Conservation (phyloP, 2,797 vertebrate genomes). For the Pyrrhura leucotis region DNA sequence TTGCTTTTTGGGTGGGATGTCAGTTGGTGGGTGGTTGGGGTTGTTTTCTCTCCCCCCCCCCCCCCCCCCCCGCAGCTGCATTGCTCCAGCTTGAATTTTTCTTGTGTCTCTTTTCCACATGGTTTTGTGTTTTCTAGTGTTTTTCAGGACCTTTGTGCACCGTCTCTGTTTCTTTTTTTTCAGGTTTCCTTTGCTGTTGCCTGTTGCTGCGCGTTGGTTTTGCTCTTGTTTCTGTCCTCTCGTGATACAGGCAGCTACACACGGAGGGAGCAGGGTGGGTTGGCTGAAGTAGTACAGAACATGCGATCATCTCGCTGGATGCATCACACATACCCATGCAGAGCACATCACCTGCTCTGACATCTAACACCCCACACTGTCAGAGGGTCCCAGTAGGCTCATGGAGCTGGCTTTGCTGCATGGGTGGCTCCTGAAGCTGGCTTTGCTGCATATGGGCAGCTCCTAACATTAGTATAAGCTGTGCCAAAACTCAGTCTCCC, state of each 20-base stretch:
- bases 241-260: rapidly evolving
- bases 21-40: no score
- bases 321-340: neutral
- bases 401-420: neutral
- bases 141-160: neutral
- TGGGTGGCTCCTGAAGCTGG: neutral
- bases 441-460: neutral
- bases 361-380: neutral
- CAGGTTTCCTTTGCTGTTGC: neutral
- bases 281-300: neutral
- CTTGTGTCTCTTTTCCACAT: neutral
- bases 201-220: neutral
- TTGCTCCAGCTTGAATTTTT: neutral
- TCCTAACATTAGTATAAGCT: neutral
- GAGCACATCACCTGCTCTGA: neutral
- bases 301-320: rapidly evolving
- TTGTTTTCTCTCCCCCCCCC: no score
- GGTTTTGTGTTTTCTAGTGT: neutral
- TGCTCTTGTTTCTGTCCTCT: neutral
- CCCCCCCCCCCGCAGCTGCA: neutral
- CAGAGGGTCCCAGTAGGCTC: neutral
- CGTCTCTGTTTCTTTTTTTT: rapidly evolving
- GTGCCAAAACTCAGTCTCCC: neutral
- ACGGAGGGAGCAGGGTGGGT: rapidly evolving
- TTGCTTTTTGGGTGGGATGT: no score